Evolutionary conservation across 2,888 invertebrate genomes (phyloP).

Genomic region (Meandrusa payeni): DNA sequence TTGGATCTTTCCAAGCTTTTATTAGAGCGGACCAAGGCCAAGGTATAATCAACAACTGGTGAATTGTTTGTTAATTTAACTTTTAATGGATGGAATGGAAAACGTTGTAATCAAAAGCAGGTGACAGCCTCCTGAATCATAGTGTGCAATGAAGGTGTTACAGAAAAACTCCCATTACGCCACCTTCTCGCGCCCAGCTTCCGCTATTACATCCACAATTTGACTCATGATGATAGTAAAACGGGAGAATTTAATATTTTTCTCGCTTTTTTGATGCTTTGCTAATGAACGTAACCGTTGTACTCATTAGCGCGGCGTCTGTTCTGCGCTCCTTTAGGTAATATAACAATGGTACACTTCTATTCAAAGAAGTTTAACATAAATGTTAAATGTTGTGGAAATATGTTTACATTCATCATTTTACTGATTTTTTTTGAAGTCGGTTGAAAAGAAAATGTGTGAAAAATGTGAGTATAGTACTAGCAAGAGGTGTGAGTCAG

Average conservation of each 20-base stretch:
- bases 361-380: background rate
- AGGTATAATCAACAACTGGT: too few relatives aligned
- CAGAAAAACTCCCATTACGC: constrained; percentile 41
- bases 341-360: background rate
- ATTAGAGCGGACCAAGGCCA: too few relatives aligned
- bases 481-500: too few relatives aligned
- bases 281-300: constrained; percentile 60
- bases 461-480: too few relatives aligned
- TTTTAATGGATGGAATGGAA: too few relatives aligned
- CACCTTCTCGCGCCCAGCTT: constrained; percentile 56
- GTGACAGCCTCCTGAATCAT: background rate
- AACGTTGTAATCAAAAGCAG: too few relatives aligned
- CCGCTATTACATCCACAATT: constrained; percentile 69
- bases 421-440: too few relatives aligned
- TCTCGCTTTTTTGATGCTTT: constrained; percentile 48
- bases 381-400: background rate
- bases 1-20: constrained; percentile 59
- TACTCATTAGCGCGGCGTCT: constrained; percentile 36
- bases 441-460: too few relatives aligned
- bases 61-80: too few relatives aligned
- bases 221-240: constrained; percentile 71
- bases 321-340: constrained; percentile 1
- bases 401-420: too few relatives aligned
- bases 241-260: constrained; percentile 62
- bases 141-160: constrained; percentile 48